Evolutionary conservation across 1,140 invertebrate species (phyloP).

Genomic region (Dendroctonus valens): DNA sequence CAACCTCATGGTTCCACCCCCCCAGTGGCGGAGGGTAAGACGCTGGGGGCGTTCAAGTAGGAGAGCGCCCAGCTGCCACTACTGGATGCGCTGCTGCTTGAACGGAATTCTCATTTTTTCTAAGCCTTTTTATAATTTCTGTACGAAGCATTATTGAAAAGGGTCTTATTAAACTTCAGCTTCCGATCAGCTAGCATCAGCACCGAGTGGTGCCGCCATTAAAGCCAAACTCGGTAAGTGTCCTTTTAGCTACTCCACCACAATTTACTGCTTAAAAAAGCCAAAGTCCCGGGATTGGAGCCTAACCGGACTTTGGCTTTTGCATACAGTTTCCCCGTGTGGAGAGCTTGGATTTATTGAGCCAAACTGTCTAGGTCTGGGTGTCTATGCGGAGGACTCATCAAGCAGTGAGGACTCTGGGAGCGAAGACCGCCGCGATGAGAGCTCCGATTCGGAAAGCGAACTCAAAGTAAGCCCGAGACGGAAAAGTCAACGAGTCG

Average conservation of each 20-base stretch:
- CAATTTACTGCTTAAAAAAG: background rate
- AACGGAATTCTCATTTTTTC: background rate
- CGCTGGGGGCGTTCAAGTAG: too few species aligned
- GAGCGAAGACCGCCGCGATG: conserved; percentile 31
- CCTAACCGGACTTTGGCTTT: too few species aligned
- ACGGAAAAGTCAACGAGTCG: background rate
- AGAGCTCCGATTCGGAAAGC: conserved; percentile 41
- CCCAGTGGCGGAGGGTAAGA: too few species aligned
- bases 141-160: conserved; percentile 2
- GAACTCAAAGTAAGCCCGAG: conserved; percentile 41
- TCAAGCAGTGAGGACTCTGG: conserved; percentile 41
- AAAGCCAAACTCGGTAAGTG: conserved; percentile 47
- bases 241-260: background rate
- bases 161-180: conserved; percentile 44
- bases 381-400: conserved; percentile 44
- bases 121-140: conserved; percentile 20
- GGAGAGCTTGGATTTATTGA: background rate
- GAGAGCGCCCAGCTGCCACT: too few species aligned
- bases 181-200: conserved; percentile 45
- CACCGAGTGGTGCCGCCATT: conserved; percentile 47
- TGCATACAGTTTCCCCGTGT: too few species aligned
- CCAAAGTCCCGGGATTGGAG: too few species aligned
- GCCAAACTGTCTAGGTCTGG: conserved; percentile 39
- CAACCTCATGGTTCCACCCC: too few species aligned
- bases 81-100: too few species aligned